Evolutionary conservation across 2,113 vertebrate species (phyloP), one percentile per base, ranked within the genome.

Genomic region (Okapia johnstoni): DNA sequence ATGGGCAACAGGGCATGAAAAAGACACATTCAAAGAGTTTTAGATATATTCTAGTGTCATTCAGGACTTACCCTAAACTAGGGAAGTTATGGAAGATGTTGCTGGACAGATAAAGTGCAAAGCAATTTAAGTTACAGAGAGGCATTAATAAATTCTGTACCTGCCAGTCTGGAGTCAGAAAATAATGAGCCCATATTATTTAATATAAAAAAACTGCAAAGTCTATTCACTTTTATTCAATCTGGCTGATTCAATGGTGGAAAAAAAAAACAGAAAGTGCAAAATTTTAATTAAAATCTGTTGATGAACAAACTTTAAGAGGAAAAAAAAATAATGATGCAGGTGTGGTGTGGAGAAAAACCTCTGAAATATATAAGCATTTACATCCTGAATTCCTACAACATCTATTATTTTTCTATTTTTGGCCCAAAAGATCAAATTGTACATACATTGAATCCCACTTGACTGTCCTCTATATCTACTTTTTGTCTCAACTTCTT

Each of bases 271-370:
- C 55, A 73, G 40, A 88, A 87, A 54, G 66, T 73, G 2, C 13
- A 94, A 86, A 66, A 76, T 88, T 90, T 28, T 94, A 52, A 95
- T 61, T 90, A 88, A 16, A 87, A 88, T 93, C 25, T 90, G 54
- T 81, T 83, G 43, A 19, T 73, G 55, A 81, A 77, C n/a, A 93
- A 85, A 60, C 26, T 33, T 43, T 13, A 21, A 93, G 17, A 26
- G 7, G 21, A 73, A 17, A 57, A 93, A 61, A 43, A 87, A 63
- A 40, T 76, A 28, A 57, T 80, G 58, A 48, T 19, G 57, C 17
- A 86, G 26, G 43, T 40, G 21, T 30, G 1, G 4, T 26, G 1
- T 48, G 1, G 7, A 43, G 0, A 52, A 8, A 55, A 48, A 11
- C 70, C 61, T 94, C 54, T 61, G 46, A 87, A 90, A 92, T 21